These are phyloP conservation scores for Campoletis sonorensis DNA, from an alignment of 1,140 invertebrate genomes.

Conservation along the genomic window DNA sequence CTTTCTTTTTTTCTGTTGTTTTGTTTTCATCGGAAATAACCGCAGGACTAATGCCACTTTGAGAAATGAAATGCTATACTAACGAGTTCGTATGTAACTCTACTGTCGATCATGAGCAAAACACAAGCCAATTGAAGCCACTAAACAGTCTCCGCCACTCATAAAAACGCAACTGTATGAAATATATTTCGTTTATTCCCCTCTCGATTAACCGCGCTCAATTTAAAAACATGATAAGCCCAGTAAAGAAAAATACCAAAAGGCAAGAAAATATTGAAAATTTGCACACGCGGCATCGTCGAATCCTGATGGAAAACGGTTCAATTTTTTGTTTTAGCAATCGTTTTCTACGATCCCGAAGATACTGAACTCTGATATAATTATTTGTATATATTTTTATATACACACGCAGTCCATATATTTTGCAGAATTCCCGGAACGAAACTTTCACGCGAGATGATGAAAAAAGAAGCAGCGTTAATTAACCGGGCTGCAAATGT, in stretches of 20 bases:
- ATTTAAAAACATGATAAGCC: too few species aligned
- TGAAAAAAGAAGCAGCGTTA: conserved; percentile 61
- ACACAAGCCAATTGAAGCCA: neutral
- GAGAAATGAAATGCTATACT: conserved; percentile 18
- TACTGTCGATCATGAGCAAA: conserved; percentile 14
- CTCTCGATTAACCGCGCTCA: neutral
- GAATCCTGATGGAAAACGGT: too few species aligned
- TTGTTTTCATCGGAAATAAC: neutral
- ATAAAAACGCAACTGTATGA: neutral
- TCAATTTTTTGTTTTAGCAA: too few species aligned
- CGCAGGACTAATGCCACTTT: conserved; percentile 11
- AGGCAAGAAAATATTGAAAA: neutral
- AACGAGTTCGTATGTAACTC: conserved; percentile 16
- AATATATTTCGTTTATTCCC: neutral
- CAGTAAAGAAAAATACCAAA: too few species aligned
- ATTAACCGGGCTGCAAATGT: conserved; percentile 58
- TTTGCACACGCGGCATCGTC: too few species aligned
- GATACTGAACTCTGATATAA: too few species aligned
- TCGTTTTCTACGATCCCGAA: too few species aligned
- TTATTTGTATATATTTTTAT: neutral
- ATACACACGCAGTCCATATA: neutral
- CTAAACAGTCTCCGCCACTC: neutral
- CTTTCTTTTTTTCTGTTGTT: neutral
- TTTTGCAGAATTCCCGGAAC: too few species aligned
- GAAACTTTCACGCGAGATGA: conserved; percentile 48